phyloP scores from a whole-genome alignment of 2,797 vertebrate genomes.

The Manis crassicaudata region DNA sequence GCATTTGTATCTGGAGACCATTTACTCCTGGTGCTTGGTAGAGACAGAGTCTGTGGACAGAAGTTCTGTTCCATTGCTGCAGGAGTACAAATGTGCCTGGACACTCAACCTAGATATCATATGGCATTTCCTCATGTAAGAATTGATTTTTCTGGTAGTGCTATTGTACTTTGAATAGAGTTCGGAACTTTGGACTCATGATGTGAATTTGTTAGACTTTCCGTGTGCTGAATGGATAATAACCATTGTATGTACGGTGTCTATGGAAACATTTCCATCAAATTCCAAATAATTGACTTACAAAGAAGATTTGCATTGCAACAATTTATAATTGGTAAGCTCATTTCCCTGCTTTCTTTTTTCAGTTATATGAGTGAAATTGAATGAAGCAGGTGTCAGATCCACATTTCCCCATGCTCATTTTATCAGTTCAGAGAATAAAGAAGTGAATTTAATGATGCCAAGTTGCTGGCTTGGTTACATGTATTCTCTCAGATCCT shows the following conservation, averaged over 20 bases:
- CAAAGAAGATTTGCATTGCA: neutral
- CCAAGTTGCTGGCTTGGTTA: neutral
- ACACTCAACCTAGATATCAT: neutral
- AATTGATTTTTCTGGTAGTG: neutral
- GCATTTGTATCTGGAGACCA: neutral
- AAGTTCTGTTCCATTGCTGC: neutral
- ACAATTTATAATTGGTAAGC: slow-evolving; percentile 5
- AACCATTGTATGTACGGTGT: neutral
- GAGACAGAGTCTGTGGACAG: neutral
- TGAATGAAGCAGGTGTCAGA: slow-evolving; percentile 24
- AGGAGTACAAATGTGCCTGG: neutral
- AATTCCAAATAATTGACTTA: slow-evolving; percentile 45
- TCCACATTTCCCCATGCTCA: neutral
- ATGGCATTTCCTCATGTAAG: neutral
- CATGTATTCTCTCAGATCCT: neutral
- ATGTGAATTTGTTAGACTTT: neutral
- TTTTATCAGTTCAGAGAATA: slow-evolving; percentile 41
- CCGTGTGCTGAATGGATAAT: neutral
- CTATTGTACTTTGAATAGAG: neutral
- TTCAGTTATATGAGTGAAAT: slow-evolving; percentile 9
- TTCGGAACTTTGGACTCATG: neutral
- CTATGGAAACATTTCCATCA: neutral
- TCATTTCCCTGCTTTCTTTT: neutral
- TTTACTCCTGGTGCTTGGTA: neutral
- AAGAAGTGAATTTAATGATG: slow-evolving; percentile 37